phyloP scores from a whole-genome alignment of 2,113 vertebrate genomes.

The Hemichromis elongatus region DNA sequence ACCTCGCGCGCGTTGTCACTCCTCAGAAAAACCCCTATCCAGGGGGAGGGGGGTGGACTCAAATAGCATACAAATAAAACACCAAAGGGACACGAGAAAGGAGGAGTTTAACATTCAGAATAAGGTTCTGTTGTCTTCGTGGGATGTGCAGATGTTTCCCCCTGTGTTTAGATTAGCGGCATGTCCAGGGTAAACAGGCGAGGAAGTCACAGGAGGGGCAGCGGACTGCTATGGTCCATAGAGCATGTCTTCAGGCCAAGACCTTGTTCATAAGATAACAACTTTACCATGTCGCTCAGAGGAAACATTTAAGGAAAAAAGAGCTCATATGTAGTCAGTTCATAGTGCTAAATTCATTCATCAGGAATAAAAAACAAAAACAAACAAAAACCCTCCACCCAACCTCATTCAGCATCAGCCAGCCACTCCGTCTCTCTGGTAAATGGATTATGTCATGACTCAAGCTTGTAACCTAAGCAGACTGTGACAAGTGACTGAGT shows the following conservation, averaged over 20 bases:
- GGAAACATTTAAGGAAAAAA: not conserved
- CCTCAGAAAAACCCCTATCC: not conserved
- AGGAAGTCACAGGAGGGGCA: slow-evolving; percentile 15
- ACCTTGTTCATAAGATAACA: slow-evolving; percentile 9
- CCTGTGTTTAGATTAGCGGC: not conserved
- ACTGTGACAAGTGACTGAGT: slow-evolving; percentile 3
- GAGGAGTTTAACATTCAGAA: not conserved
- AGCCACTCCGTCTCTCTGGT: not conserved
- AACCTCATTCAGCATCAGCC: not conserved
- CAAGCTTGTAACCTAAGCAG: not conserved
- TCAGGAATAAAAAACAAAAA: not conserved
- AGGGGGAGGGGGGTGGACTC: not conserved
- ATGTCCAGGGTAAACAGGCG: not conserved
- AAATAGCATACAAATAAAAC: not conserved
- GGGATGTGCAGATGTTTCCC: slow-evolving; percentile 6
- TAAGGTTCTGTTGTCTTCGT: not conserved
- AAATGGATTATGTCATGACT: slow-evolving; percentile 29
- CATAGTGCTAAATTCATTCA: not conserved
- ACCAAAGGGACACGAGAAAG: not conserved
- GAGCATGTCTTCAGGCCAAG: slow-evolving; percentile 29
- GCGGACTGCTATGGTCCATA: slow-evolving; percentile 8
- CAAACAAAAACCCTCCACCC: not conserved
- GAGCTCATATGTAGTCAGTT: not conserved
- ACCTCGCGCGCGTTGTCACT: not conserved
- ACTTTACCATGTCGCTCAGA: not conserved